Base-by-base conservation (phyloP, 2,113 vertebrate genomes). In the Cathartes aura region DNA sequence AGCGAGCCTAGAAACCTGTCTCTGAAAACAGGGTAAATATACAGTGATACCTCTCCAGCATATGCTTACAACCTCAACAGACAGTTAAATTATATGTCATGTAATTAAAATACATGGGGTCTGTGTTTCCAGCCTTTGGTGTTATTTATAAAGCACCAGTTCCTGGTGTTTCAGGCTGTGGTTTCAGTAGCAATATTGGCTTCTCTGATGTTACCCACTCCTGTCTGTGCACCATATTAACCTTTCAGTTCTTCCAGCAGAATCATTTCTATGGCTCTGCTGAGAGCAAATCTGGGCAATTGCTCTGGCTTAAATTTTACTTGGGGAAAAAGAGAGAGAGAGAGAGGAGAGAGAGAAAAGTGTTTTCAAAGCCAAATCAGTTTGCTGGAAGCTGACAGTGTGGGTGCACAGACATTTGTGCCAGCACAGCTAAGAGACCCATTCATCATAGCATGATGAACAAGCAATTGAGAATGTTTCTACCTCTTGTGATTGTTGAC, bases 381-480 rank as follows among this genome's bases (percentile, higher is more conserved):
- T 82, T 87, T 3, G 0, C 78, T 75, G 66, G 34, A 82, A 72
- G 71, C 90, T 75, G 63, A 68, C 38, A 55, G 29, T 64, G 73
- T 75, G 87, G 48, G 53, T 75, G 91, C 70, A n/a, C 64, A 94
- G 66, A 68, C 45, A 73, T 72, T 85, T 93, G 56, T 89, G 78
- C 78, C 87, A 96, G 66, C 66, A 42, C 40, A 62, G 56, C 73
- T 79, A 74, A 93, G 74, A 96, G 66, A 80, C 21, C 43, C 74
- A 89, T 95, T 93, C 84, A 95, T 36, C 87, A 42, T 12, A 9
- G 42, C 47, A 38, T 15, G 93, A 76, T 70, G 90, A 96, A 94
- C 81, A 68, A 91, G 87, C 56, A 91, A 76, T 64, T 90, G 78
- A 87, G 84, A 94, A 60, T 87, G 87, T 94, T 97, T 96, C 81